Conservation (phyloP, 2,113 vertebrate genomes). For the Rhinolophus sinicus region DNA sequence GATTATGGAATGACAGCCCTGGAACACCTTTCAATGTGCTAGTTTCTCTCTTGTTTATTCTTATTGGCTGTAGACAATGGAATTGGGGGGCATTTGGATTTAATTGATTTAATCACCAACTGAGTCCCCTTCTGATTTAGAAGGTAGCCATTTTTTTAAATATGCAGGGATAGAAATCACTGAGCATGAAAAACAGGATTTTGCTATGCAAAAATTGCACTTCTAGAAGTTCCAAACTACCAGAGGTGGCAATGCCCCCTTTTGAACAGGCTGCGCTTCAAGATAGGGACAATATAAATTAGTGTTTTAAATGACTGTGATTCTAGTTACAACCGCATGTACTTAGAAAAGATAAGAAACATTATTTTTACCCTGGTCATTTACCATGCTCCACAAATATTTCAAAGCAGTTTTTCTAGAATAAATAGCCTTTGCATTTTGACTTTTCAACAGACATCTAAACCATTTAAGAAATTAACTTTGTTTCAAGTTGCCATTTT, state of each 20-base stretch:
- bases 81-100: neutral
- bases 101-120: neutral
- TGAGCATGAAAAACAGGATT: neutral
- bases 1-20: constrained; percentile 62
- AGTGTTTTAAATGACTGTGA: neutral
- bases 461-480: neutral
- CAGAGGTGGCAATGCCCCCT: neutral
- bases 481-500: neutral
- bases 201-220: neutral
- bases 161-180: neutral
- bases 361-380: neutral
- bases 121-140: constrained; percentile 13
- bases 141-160: neutral
- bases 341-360: neutral
- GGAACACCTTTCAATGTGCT: constrained; percentile 60
- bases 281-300: neutral
- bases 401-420: neutral
- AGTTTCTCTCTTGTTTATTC: constrained; percentile 44
- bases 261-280: neutral
- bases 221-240: neutral
- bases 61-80: neutral
- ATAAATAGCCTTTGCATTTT: neutral
- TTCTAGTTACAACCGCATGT: neutral
- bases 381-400: neutral
- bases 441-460: neutral